A percentile compares a stretch with the other conserved stretches of the same genome.
Evolutionary conservation across 2,888 invertebrate genomes (phyloP).

Genomic region (Eristalis arbustorum): DNA sequence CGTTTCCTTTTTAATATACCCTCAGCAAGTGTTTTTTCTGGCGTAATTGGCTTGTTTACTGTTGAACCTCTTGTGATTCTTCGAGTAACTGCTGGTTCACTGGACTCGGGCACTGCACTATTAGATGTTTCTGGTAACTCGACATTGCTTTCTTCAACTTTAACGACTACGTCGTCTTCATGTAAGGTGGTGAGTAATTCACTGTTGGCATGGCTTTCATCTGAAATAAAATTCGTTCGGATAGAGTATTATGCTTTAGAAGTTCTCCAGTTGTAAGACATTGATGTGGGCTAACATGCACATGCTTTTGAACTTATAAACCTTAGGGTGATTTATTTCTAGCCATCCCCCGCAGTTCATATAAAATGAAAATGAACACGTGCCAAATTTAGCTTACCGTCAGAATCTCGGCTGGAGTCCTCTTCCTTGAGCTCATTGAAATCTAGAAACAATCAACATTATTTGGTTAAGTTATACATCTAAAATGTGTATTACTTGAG

Average conservation of each 20-base stretch:
- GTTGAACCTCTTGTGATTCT: slow-evolving; percentile 24
- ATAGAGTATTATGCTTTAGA: too few relatives aligned
- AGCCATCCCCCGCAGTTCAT: too few relatives aligned
- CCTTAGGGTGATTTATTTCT: too few relatives aligned
- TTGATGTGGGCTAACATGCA: too few relatives aligned
- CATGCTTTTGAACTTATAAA: too few relatives aligned
- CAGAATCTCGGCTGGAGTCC: not conserved
- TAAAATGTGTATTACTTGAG: not conserved
- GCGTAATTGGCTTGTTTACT: not conserved
- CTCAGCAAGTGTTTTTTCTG: not conserved
- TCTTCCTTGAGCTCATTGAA: slow-evolving; percentile 35
- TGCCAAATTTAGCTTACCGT: slow-evolving; percentile 24
- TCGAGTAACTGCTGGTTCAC: not conserved
- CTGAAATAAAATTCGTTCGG: not conserved
- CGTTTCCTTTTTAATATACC: not conserved
- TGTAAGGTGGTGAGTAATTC: not conserved
- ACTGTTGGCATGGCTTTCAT: not conserved
- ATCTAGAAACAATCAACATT: not conserved
- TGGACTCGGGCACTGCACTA: not conserved
- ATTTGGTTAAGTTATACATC: not conserved
- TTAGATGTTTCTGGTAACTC: not conserved
- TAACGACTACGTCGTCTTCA: not conserved
- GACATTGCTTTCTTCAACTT: slow-evolving; percentile 32
- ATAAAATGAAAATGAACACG: too few relatives aligned
- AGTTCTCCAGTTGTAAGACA: too few relatives aligned